Conservation (phyloP, 2,797 vertebrate species). For the Anguilla obscura region DNA sequence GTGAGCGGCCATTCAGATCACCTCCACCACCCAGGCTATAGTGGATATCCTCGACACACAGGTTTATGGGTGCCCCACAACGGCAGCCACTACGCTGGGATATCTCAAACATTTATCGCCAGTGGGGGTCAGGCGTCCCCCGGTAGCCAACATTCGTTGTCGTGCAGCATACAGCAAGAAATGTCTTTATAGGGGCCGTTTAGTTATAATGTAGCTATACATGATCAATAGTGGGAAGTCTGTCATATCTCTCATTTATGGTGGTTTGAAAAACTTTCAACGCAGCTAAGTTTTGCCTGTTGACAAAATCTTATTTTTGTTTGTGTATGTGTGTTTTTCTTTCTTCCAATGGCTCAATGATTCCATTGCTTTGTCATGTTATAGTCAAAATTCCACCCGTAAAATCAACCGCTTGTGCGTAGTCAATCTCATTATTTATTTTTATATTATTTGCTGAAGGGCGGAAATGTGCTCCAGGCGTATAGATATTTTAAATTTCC, state of each 20-base stretch:
- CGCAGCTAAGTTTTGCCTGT: no score
- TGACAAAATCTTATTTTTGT: not conserved
- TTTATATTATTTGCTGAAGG: not conserved
- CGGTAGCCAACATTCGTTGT: conserved; percentile 56
- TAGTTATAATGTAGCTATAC: not conserved
- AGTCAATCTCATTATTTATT: not conserved
- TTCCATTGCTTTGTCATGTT: no score
- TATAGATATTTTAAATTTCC: not conserved
- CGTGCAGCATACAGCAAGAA: conserved; percentile 47
- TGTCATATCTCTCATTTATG: not conserved
- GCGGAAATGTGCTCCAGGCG: not conserved
- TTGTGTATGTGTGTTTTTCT: not conserved
- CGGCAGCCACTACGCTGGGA: conserved; percentile 52
- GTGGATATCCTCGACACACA: conserved; percentile 53
- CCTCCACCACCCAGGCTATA: conserved; percentile 59
- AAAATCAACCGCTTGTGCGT: not conserved
- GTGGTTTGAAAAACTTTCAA: not conserved
- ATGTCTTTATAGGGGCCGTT: conserved; percentile 18
- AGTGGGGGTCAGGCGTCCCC: conserved; percentile 50
- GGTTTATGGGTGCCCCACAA: conserved; percentile 62
- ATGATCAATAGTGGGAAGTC: conserved; percentile 4
- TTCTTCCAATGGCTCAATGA: no score
- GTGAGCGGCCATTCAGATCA: conserved; percentile 55
- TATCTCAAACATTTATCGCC: conserved; percentile 61
- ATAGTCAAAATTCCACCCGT: not conserved